A percentile compares a stretch with the other conserved stretches of the same genome.
Evolutionary conservation across 2,113 vertebrate genomes (phyloP).

Genomic region (Noctilio leporinus): DNA sequence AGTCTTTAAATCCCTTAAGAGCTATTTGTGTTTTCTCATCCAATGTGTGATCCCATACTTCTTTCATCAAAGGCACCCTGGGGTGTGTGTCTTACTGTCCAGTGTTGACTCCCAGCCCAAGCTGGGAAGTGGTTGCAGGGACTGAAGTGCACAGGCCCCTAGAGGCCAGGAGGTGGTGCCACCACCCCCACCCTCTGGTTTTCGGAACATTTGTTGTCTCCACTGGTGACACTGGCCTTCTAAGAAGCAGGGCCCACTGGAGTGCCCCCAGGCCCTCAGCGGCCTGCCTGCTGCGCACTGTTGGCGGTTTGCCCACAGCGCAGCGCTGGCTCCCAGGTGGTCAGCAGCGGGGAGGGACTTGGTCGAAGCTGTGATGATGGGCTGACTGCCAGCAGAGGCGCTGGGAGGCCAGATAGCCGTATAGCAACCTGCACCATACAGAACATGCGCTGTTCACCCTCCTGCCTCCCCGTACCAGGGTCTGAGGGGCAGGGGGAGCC

Average conservation of each 20-base stretch:
- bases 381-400: background rate
- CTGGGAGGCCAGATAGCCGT: background rate
- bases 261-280: background rate
- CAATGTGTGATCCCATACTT: background rate
- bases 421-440: background rate
- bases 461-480: background rate
- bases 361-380: background rate
- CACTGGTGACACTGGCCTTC: background rate
- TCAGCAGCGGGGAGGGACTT: background rate
- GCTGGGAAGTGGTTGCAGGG: background rate
- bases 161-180: background rate
- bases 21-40: background rate
- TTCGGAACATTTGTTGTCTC: background rate
- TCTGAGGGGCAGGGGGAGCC: background rate
- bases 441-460: no score
- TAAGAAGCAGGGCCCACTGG: background rate
- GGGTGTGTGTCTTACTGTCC: background rate
- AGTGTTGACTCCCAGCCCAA: background rate
- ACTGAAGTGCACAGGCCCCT: background rate
- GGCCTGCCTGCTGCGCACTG: fast-evolving
- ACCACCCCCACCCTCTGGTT: background rate
- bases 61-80: background rate
- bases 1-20: background rate
- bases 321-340: background rate
- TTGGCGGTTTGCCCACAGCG: background rate